phyloP scores from a whole-genome alignment of 2,888 invertebrate species.

The Parapristionchus giblindavisi region DNA sequence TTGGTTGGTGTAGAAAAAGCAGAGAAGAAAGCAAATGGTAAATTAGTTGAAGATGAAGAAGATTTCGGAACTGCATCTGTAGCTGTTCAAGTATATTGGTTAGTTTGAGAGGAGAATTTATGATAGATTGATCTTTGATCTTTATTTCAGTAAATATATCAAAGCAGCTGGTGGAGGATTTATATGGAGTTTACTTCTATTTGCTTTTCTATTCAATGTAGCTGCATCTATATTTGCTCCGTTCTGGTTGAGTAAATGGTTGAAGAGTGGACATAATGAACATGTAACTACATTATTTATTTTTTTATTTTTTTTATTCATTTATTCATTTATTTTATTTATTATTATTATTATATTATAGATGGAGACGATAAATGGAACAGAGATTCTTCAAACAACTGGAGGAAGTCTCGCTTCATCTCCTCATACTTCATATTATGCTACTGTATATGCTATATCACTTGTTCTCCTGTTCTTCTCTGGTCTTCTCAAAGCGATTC shows the following conservation, averaged over 20 bases:
- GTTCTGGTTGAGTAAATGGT: slow-evolving; percentile 77
- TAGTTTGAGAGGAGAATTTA: slow-evolving; percentile 17
- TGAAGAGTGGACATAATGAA: slow-evolving; percentile 70
- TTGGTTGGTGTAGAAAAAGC: slow-evolving; percentile 35
- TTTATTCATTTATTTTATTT: no score
- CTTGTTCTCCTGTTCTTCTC: slow-evolving; percentile 74
- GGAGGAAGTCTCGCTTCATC: slow-evolving; percentile 70
- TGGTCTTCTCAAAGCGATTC: slow-evolving; percentile 74
- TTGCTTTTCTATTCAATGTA: slow-evolving; percentile 73
- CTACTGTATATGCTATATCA: slow-evolving; percentile 74
- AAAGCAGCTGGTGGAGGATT: slow-evolving; percentile 74
- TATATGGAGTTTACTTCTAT: slow-evolving; percentile 67
- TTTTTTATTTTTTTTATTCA: no score
- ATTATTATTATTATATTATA: slow-evolving; percentile 11
- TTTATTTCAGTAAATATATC: slow-evolving; percentile 71
- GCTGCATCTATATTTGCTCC: slow-evolving; percentile 75
- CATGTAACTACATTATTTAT: no score
- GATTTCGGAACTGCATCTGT: slow-evolving; percentile 62
- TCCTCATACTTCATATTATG: slow-evolving; percentile 74
- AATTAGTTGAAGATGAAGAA: slow-evolving; percentile 70
- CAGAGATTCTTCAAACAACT: slow-evolving; percentile 32
- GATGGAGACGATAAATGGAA: slow-evolving; percentile 47
- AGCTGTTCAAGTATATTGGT: slow-evolving; percentile 59
- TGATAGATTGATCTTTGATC: background rate
- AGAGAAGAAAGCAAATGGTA: slow-evolving; percentile 46